These are phyloP conservation scores for Sebastolobus alascanus DNA, from an alignment of 2,797 vertebrate genomes.

Conservation along the genomic window DNA sequence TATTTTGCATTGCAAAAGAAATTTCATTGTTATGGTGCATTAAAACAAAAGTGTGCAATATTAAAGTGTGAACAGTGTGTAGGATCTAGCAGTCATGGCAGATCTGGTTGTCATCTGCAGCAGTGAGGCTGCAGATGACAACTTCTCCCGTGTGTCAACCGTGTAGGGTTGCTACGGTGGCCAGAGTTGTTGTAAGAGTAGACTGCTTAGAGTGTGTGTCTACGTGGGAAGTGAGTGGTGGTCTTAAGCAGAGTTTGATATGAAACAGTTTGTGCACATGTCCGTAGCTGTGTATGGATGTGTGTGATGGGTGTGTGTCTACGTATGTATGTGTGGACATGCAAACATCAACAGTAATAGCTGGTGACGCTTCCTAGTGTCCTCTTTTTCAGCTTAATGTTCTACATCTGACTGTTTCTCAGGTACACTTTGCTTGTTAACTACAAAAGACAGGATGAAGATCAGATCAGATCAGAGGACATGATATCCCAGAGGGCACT, in stretches of 20 bases:
- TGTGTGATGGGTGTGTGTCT: neutral
- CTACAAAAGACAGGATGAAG: slow-evolving; percentile 22
- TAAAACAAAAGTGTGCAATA: neutral
- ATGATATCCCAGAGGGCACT: slow-evolving; percentile 5
- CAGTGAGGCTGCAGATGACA: too few species aligned
- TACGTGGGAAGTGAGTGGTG: too few species aligned
- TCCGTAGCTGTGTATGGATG: neutral
- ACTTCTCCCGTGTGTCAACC: too few species aligned
- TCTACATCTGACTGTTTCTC: slow-evolving; percentile 7
- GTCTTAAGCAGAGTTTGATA: neutral
- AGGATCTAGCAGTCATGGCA: too few species aligned
- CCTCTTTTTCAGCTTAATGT: slow-evolving; percentile 9
- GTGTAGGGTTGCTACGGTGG: too few species aligned
- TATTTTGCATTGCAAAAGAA: neutral
- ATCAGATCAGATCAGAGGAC: slow-evolving; percentile 17
- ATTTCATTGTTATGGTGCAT: neutral
- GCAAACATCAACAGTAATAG: slow-evolving; percentile 6
- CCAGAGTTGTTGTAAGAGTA: too few species aligned
- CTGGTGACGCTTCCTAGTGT: neutral
- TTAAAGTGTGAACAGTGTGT: too few species aligned
- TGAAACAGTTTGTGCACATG: neutral
- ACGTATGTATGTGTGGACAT: neutral
- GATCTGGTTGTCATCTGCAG: too few species aligned
- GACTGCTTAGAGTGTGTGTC: too few species aligned
- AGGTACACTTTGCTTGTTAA: slow-evolving; percentile 12